Conservation (phyloP, 1,140 invertebrate species). For the Caenorhabditis inopinata region DNA sequence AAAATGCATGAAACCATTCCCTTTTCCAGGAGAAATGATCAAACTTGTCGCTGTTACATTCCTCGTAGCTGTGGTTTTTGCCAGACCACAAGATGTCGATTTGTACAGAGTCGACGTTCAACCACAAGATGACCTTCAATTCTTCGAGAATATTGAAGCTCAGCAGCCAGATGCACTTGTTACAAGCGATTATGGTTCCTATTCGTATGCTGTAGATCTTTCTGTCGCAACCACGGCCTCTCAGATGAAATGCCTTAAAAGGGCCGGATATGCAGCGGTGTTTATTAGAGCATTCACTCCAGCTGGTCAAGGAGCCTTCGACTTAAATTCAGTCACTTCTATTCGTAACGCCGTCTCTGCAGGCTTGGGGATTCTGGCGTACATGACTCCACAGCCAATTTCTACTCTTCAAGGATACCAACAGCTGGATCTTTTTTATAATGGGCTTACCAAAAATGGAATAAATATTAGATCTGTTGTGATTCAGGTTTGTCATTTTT, state of each 20-base stretch:
- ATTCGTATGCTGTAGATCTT: background rate
- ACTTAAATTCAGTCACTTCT: background rate
- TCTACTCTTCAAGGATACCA: constrained; percentile 29
- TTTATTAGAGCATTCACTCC: constrained; percentile 34
- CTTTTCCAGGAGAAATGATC: background rate
- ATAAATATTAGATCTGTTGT: constrained; percentile 41
- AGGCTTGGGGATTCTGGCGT: constrained; percentile 41
- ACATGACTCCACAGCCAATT: constrained; percentile 46
- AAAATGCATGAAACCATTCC: background rate
- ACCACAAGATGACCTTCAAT: background rate
- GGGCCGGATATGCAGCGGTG: constrained; percentile 3
- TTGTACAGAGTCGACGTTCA: background rate
- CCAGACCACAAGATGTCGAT: constrained; percentile 16
- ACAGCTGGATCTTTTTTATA: constrained; percentile 36
- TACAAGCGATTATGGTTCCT: background rate
- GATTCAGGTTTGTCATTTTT: constrained; percentile 35
- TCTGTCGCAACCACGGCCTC: background rate
- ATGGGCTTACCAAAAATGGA: constrained; percentile 35
- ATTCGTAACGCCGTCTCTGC: constrained; percentile 37
- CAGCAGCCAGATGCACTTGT: background rate
- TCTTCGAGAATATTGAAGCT: background rate
- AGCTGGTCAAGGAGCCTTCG: constrained; percentile 16
- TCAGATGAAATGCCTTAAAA: constrained; percentile 12
- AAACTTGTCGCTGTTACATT: constrained; percentile 1
- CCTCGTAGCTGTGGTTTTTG: background rate